These are phyloP conservation scores for human DNA, from an alignment of 2,113 vertebrate species.

Conservation along the genomic window DNA sequence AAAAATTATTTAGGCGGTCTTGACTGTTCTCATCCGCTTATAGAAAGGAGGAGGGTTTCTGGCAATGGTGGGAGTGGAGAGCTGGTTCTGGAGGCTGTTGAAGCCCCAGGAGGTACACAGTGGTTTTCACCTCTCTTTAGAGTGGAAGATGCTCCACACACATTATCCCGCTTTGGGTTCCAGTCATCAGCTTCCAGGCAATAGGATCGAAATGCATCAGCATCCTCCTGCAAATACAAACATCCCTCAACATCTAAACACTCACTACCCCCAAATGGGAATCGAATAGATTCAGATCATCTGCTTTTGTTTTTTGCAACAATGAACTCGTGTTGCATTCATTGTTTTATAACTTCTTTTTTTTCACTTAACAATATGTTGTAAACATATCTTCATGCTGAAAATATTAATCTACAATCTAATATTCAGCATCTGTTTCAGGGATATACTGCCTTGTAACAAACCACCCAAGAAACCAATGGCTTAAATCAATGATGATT, in stretches of 20 bases:
- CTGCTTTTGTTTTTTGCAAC: neutral
- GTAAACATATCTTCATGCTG: neutral
- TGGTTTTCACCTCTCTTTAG: neutral
- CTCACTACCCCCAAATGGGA: neutral
- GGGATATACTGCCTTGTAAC: neutral
- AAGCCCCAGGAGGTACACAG: neutral
- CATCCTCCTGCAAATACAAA: neutral
- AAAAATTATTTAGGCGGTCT: neutral
- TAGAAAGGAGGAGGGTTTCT: neutral
- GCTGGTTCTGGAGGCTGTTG: neutral
- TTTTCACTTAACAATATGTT: neutral
- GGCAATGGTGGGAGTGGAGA: neutral
- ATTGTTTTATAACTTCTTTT: neutral
- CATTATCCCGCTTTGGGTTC: neutral
- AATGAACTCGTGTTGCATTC: neutral
- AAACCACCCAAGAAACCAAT: neutral
- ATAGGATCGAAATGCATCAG: neutral
- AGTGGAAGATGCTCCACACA: neutral
- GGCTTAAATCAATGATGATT: neutral
- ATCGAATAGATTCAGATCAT: neutral
- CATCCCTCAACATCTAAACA: neutral
- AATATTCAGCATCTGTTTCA: neutral
- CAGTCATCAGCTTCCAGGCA: neutral
- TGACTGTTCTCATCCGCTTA: neutral
- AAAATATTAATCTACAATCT: neutral